phyloP scores from a whole-genome alignment of 2,888 invertebrate genomes.

The Mesodorylaimus sp. region DNA sequence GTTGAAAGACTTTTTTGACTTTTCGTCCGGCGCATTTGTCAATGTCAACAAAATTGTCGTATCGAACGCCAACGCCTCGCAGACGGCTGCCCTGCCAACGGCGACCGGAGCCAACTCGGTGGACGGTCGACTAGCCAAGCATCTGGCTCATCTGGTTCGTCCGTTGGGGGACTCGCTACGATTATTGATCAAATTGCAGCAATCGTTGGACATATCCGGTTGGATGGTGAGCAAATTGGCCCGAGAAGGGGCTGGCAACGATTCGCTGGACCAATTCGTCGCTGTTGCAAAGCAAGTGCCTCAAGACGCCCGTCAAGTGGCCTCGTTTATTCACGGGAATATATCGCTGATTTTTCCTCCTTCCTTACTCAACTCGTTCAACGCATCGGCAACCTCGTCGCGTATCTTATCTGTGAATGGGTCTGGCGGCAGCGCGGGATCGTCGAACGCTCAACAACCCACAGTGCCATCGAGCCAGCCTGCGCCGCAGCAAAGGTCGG shows the following conservation, averaged over 20 bases:
- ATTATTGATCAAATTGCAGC: constrained; percentile 39
- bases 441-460: too few relatives aligned
- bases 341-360: constrained; percentile 37
- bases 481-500: constrained; percentile 2
- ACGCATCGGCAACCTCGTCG: too few relatives aligned
- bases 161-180: constrained; percentile 13
- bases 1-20: constrained; percentile 66
- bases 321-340: constrained; percentile 58
- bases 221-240: constrained; percentile 54
- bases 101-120: too few relatives aligned
- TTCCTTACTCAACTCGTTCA: too few relatives aligned
- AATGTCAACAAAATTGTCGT: neutral
- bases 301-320: constrained; percentile 68
- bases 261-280: constrained; percentile 57
- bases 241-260: constrained; percentile 35
- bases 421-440: too few relatives aligned
- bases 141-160: constrained; percentile 11
- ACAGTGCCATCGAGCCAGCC: too few relatives aligned
- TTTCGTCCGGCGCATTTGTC: constrained; percentile 50
- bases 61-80: too few relatives aligned
- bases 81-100: too few relatives aligned
- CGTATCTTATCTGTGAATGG: too few relatives aligned
- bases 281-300: constrained; percentile 66
- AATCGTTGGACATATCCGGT: constrained; percentile 54
- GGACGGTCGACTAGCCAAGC: neutral